Base-by-base conservation (phyloP, 2,797 vertebrate genomes). In the Tenualosa ilisha region DNA sequence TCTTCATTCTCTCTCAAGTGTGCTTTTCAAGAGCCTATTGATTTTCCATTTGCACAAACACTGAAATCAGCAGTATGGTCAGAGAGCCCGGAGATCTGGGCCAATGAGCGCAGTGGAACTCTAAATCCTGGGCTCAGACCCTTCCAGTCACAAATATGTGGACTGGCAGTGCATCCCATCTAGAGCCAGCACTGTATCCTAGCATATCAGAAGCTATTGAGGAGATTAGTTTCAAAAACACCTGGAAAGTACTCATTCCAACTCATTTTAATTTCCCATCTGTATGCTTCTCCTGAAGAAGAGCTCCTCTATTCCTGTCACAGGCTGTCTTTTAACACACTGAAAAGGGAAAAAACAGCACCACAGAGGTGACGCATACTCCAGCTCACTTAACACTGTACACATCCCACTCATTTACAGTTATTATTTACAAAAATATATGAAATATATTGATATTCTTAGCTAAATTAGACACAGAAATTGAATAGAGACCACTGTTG, bases 221-320 rank as follows among this genome's bases (percentile, higher is more conserved):
- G n/a, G 59, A 61, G 59, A 61, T 68, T 68, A 68, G 31, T 68
- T 68, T 5, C 12, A 68, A 68, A 68, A 68, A 68, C 63, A 68
- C 24, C 63, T 68, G 24, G 63, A 68, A 68, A 12, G 11, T 26
- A 65, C 8, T 65, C 63, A 65, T 68, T 13, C 63, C 12, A 31
- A 63, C 5, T 63, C 54, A 20, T 56, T 56, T 56, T 20, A 56
- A 56, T 56, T 56, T 56, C 59, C 59, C 22, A 7, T 61, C 6
- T 61, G 59, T 6, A 59, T 61, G 22, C n/a, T 68, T 31, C 26
- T 68, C 24, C 63, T 68, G 26, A 31, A 12, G 11, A 12, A 31
- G 63, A 31, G 11, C 59, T 24, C n/a, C 22, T 0, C 20, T 59
- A 54, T 54, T 54, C 2, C 9, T 17, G 2, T 22, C 9, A 26